These are phyloP conservation scores for Orestias chungarensis DNA, from an alignment of 2,797 vertebrate species.

Conservation along the genomic window DNA sequence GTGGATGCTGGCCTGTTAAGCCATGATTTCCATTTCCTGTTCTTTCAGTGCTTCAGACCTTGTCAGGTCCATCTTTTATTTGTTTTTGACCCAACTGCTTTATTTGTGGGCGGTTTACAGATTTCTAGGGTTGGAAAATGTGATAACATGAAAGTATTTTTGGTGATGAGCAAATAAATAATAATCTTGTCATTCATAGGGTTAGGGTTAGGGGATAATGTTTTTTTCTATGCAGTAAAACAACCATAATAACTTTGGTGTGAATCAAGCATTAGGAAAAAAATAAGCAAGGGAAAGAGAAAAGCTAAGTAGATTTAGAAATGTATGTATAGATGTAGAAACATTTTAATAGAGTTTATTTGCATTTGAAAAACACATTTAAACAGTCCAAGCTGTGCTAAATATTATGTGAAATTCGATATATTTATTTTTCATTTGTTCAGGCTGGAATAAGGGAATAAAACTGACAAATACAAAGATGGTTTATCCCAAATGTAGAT, in stretches of 20 bases:
- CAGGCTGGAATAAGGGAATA: not conserved
- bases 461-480: conserved; percentile 31
- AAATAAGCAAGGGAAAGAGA: not conserved
- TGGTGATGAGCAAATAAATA: not conserved
- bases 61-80: conserved; percentile 25
- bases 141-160: not conserved
- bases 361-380: not conserved
- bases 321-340: not conserved
- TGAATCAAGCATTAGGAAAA: conserved; percentile 8
- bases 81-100: conserved; percentile 18
- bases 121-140: not conserved
- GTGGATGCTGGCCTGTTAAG: conserved; percentile 15
- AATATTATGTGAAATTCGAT: not conserved
- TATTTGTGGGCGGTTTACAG: conserved; percentile 6
- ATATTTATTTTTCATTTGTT: not conserved
- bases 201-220: not conserved
- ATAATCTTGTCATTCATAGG: not conserved
- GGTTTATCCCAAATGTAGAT: not conserved
- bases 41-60: conserved; percentile 10
- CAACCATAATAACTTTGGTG: not conserved
- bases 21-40: not conserved
- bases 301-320: not conserved
- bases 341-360: not conserved
- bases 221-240: not conserved
- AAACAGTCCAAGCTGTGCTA: not conserved